Percentiles rank a stretch among this genome's conserved stretches.
Conservation (phyloP, 2,888 invertebrate species). For the Leucophenga montana region DNA sequence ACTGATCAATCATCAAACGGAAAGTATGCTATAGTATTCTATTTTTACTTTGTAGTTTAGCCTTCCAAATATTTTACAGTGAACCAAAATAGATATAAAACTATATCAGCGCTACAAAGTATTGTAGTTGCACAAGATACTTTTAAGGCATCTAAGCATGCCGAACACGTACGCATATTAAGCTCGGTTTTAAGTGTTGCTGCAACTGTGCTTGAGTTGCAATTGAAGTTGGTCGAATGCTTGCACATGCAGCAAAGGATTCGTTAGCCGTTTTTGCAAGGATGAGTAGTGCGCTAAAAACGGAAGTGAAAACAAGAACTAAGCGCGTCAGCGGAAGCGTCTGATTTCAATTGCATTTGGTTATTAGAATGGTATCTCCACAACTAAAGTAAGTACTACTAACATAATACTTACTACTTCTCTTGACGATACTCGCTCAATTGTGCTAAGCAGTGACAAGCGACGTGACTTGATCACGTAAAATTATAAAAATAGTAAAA, state of each 20-base stretch:
- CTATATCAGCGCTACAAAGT: not conserved
- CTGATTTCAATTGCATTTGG: conserved; percentile 5
- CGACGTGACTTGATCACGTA: conserved; percentile 10
- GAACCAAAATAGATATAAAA: not conserved
- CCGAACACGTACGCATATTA: conserved; percentile 15
- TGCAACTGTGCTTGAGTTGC: conserved; percentile 6
- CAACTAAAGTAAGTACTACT: not conserved
- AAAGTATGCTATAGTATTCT: not conserved
- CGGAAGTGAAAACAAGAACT: conserved; percentile 5
- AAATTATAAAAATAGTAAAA: not conserved
- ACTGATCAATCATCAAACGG: not conserved
- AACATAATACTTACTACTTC: too few relatives aligned
- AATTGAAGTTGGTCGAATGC: not conserved
- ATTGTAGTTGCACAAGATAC: not conserved
- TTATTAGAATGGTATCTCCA: not conserved
- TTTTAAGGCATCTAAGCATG: not conserved
- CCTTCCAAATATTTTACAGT: too few relatives aligned
- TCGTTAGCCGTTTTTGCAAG: not conserved
- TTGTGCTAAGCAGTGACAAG: conserved; percentile 12
- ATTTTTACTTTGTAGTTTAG: not conserved
- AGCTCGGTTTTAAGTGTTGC: not conserved
- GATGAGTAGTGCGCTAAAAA: not conserved
- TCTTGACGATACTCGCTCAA: conserved; percentile 11
- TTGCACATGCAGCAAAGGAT: not conserved
- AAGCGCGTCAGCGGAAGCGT: not conserved